Conservation (phyloP, 2,113 vertebrate species). For the Hemiscyllium ocellatum region DNA sequence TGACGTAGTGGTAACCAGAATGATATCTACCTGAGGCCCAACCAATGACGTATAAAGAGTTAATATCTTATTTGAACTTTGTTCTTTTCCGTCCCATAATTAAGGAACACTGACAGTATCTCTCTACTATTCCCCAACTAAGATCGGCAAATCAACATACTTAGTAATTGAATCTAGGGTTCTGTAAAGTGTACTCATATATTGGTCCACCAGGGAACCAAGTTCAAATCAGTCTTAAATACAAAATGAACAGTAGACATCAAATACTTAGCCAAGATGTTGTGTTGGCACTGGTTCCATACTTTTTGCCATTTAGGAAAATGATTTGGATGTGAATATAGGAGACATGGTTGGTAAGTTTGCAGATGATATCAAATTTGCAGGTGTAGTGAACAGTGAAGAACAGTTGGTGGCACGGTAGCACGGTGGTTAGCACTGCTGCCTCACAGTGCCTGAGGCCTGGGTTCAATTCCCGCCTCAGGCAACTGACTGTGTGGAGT, state of each 20-base stretch:
- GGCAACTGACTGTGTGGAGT: too few species aligned
- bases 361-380: too few species aligned
- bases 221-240: neutral
- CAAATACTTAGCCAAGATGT: neutral
- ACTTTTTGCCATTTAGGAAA: too few species aligned
- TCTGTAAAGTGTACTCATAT: neutral
- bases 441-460: too few species aligned
- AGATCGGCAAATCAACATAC: neutral
- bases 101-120: neutral
- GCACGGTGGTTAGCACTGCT: too few species aligned
- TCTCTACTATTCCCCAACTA: neutral
- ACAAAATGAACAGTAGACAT: neutral
- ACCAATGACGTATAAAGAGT: neutral
- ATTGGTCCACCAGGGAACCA: neutral
- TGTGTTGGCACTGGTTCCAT: too few species aligned
- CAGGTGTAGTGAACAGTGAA: too few species aligned
- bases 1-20: neutral
- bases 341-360: too few species aligned
- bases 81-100: neutral
- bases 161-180: neutral
- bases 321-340: too few species aligned
- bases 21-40: neutral
- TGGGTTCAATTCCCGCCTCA: too few species aligned
- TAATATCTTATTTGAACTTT: neutral
- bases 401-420: too few species aligned